Percentiles rank a stretch among this genome's conserved stretches.
phyloP scores from a whole-genome alignment of 2,113 vertebrate species.

The Mus pahari region DNA sequence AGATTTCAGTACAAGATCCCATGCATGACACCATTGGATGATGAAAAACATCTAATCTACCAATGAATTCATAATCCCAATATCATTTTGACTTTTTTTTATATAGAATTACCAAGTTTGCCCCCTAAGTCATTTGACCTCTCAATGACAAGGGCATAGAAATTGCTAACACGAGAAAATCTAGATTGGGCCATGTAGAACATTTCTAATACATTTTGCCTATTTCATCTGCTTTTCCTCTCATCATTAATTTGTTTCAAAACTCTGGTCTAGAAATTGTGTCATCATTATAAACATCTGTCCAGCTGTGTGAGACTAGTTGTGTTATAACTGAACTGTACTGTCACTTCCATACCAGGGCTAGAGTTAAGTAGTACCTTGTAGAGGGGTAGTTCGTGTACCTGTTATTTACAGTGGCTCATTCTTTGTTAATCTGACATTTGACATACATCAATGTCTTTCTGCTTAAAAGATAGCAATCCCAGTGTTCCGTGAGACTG shows the following conservation, averaged over 20 bases:
- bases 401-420: background rate
- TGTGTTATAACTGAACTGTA: background rate
- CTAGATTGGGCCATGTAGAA: background rate
- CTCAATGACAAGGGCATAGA: background rate
- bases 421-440: background rate
- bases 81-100: background rate
- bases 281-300: background rate
- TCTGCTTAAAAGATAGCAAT: background rate
- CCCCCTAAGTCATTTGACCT: background rate
- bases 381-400: background rate
- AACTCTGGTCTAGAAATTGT: background rate
- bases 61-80: background rate
- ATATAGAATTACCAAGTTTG: background rate
- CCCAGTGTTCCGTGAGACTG: background rate
- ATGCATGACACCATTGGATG: background rate
- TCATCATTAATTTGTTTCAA: background rate
- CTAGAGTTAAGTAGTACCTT: background rate
- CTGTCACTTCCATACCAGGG: background rate
- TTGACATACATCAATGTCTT: background rate
- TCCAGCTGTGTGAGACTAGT: background rate
- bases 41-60: background rate
- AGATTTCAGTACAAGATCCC: background rate
- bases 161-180: background rate
- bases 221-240: background rate
- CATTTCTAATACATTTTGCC: background rate